Conservation (phyloP, 35 echinoderm and acorn worm genomes). For the Ophioderma brevispina region DNA sequence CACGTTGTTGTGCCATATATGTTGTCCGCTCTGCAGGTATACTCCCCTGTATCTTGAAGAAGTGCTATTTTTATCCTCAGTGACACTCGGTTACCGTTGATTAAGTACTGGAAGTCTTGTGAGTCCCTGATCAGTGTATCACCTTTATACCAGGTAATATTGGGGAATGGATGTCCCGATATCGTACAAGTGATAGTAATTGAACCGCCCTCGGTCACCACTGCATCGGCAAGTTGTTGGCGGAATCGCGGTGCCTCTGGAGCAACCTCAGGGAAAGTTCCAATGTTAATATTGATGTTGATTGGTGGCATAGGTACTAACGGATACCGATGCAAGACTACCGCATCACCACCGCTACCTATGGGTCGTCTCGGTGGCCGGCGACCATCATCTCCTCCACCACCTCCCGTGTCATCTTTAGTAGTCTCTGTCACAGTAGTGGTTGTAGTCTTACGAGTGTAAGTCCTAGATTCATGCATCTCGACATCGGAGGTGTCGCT, state of each 20-base stretch:
- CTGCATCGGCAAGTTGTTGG: slow-evolving; percentile 58
- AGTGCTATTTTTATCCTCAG: slow-evolving; percentile 74
- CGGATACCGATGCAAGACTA: not conserved
- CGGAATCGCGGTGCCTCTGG: slow-evolving; percentile 82
- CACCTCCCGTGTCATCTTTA: slow-evolving; percentile 58
- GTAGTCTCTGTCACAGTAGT: slow-evolving; percentile 86
- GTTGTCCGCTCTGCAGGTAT: slow-evolving; percentile 92
- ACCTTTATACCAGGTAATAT: slow-evolving; percentile 81
- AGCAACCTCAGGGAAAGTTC: slow-evolving; percentile 59
- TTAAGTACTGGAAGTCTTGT: slow-evolving; percentile 88
- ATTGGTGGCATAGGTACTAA: slow-evolving; percentile 52
- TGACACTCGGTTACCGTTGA: slow-evolving; percentile 84
- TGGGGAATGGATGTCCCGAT: slow-evolving; percentile 83
- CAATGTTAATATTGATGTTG: slow-evolving; percentile 85
- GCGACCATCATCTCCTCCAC: not conserved
- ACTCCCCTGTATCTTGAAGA: slow-evolving; percentile 90
- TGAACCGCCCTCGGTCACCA: slow-evolving; percentile 66
- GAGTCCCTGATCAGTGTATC: slow-evolving; percentile 80
- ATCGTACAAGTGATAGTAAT: slow-evolving; percentile 85
- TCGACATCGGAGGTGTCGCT: slow-evolving; percentile 82
- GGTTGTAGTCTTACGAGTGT: slow-evolving; percentile 81
- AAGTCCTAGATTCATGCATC: slow-evolving; percentile 22
- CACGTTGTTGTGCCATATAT: slow-evolving; percentile 83
- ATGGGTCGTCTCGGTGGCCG: not conserved
- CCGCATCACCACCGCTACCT: not conserved